Conservation (phyloP, 2,797 vertebrate species). For the Zonotrichia albicollis region DNA sequence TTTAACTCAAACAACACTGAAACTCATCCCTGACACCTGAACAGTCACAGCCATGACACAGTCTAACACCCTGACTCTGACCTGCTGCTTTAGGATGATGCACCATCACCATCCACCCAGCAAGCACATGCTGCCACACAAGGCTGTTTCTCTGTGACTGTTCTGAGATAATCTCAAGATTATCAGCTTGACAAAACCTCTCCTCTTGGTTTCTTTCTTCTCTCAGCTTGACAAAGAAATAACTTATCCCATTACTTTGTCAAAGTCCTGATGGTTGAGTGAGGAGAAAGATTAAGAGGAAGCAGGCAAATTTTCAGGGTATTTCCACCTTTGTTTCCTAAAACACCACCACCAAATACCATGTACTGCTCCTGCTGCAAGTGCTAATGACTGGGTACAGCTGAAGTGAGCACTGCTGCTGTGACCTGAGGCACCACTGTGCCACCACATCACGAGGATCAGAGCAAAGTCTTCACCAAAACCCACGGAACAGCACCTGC, state of each 20-base stretch:
- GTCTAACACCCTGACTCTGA: not conserved
- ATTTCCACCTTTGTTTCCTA: not conserved
- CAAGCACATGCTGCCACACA: not conserved
- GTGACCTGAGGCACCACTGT: not conserved
- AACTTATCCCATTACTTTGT: not conserved
- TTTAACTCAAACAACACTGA: not conserved
- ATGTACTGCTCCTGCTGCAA: not conserved
- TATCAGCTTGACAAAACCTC: not conserved
- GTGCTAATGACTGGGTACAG: not conserved
- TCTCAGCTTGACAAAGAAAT: not conserved
- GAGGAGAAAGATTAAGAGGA: not conserved
- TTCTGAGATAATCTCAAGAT: not conserved
- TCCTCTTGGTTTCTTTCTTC: not conserved
- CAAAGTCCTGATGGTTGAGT: not conserved
- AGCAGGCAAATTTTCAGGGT: not conserved
- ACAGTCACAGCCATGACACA: not conserved
- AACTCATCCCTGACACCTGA: not conserved
- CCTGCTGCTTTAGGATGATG: not conserved
- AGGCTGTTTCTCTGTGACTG: not conserved
- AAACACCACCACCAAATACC: not conserved
- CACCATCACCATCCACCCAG: not conserved
- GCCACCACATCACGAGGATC: not conserved
- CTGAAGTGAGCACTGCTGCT: not conserved
- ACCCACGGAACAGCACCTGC: not conserved
- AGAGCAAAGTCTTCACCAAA: not conserved